These are phyloP conservation scores for Ectemnius cavifrons DNA, from an alignment of 2,888 invertebrate genomes.

Conservation along the genomic window DNA sequence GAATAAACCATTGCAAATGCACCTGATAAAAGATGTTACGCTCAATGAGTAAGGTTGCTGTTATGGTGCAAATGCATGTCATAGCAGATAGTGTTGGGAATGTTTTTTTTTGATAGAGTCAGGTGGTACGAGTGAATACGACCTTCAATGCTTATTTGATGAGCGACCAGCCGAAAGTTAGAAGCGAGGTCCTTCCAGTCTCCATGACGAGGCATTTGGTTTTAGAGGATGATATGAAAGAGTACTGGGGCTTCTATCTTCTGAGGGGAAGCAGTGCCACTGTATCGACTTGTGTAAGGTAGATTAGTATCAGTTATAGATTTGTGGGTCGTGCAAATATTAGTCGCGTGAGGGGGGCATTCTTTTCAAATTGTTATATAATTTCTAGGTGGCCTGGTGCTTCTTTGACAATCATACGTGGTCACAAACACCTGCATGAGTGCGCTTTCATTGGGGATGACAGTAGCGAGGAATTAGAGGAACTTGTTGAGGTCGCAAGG, in stretches of 20 bases:
- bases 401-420: conserved; percentile 87
- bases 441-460: conserved; percentile 91
- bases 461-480: conserved; percentile 87
- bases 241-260: conserved; percentile 91
- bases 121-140: conserved; percentile 84
- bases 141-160: conserved; percentile 88
- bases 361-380: not conserved
- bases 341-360: not conserved
- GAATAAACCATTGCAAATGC: too few relatives aligned
- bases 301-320: conserved; percentile 41
- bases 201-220: conserved; percentile 85
- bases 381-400: conserved; percentile 85
- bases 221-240: conserved; percentile 89
- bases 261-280: conserved; percentile 86
- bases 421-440: conserved; percentile 87
- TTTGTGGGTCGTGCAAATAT: not conserved
- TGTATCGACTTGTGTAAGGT: conserved; percentile 88
- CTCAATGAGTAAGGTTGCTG: too few relatives aligned
- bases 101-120: conserved; percentile 79
- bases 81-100: not conserved
- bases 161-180: conserved; percentile 81
- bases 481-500: conserved; percentile 79
- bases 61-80: too few relatives aligned
- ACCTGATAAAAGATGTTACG: too few relatives aligned
- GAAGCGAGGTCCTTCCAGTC: conserved; percentile 81